Conservation (phyloP, 2,113 vertebrate species). For the Calyptomena viridis region DNA sequence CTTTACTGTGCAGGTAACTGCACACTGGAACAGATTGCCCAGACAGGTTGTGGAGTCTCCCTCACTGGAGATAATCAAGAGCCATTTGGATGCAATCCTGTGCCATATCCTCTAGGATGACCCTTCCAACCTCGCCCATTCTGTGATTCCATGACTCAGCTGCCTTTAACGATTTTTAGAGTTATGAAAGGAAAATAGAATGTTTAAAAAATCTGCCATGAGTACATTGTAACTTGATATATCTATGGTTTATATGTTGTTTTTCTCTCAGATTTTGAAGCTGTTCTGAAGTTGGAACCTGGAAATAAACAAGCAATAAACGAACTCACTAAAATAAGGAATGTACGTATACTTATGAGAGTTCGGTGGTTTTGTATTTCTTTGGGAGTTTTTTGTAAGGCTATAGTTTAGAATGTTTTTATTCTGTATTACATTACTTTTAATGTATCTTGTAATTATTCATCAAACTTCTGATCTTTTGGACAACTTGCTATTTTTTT, state of each 20-base stretch:
- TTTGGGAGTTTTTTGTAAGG: neutral
- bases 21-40: accelerated
- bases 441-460: neutral
- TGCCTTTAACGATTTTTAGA: neutral
- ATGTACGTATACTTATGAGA: slow-evolving; percentile 64
- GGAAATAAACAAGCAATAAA: slow-evolving; percentile 93
- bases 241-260: neutral
- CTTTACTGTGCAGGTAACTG: neutral
- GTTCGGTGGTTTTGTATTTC: neutral
- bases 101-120: neutral
- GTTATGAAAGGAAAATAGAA: neutral
- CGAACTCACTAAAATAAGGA: slow-evolving; percentile 87
- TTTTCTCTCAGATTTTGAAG: slow-evolving; percentile 85
- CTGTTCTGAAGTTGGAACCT: slow-evolving; percentile 89
- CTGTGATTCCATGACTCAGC: neutral
- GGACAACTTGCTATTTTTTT: slow-evolving; percentile 6
- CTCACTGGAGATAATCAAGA: accelerated
- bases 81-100: neutral
- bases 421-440: neutral
- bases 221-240: neutral
- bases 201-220: neutral
- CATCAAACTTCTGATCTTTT: neutral
- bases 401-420: neutral
- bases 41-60: neutral
- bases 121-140: neutral